A percentile compares a stretch with the other conserved stretches of the same genome.
phyloP scores from a whole-genome alignment of 2,113 vertebrate species.

The Oreochromis niloticus region DNA sequence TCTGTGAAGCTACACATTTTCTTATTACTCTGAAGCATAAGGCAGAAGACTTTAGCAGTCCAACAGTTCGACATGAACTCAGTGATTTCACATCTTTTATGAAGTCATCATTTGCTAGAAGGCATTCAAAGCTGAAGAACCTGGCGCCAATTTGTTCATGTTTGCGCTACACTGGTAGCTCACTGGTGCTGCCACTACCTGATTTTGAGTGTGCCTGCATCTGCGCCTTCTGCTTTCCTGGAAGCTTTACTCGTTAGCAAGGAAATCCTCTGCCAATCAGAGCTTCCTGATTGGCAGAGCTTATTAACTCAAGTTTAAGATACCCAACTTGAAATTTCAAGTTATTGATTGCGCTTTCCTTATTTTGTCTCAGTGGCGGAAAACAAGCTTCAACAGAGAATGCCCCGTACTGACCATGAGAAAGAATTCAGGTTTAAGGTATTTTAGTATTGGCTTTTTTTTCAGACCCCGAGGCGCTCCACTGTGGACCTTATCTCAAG shows the following conservation, averaged over 20 bases:
- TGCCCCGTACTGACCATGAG: background rate
- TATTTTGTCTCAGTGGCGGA: background rate
- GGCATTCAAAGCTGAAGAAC: background rate
- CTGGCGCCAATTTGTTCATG: background rate
- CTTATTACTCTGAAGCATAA: background rate
- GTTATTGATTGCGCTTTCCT: background rate
- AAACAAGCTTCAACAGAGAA: background rate
- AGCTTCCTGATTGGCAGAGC: background rate
- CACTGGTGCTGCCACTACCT: background rate
- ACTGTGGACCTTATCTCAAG: background rate
- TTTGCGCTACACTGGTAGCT: background rate
- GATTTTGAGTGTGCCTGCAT: background rate
- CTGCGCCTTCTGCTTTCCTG: background rate
- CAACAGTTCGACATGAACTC: background rate
- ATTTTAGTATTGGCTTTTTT: background rate
- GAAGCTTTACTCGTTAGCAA: background rate
- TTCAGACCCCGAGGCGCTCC: background rate
- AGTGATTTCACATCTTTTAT: background rate
- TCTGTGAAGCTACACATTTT: background rate
- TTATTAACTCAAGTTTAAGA: background rate
- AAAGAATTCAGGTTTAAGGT: background rate
- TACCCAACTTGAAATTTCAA: background rate
- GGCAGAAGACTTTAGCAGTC: background rate
- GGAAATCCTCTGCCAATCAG: background rate
- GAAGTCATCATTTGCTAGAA: background rate